Percentiles rank a stretch among this genome's conserved stretches.
Conservation (phyloP, 2,888 invertebrate genomes). For the Laspeyria flexula region DNA sequence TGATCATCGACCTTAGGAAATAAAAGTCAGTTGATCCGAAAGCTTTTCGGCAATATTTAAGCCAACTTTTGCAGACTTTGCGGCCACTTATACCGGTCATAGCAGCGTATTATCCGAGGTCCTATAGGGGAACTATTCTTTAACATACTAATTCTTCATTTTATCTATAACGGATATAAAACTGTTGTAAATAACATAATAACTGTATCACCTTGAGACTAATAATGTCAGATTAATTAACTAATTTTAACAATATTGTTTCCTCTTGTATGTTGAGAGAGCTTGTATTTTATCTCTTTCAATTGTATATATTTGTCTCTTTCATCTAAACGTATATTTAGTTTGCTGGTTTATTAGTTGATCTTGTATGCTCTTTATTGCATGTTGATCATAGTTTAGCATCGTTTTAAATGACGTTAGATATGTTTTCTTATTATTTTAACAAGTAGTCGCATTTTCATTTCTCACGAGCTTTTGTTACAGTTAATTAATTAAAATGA, state of each 20-base stretch:
- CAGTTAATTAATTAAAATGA: no score
- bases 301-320: constrained; percentile 10
- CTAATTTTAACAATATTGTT: constrained; percentile 40
- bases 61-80: background rate
- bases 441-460: no score
- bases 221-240: constrained; percentile 41
- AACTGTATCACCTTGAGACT: constrained; percentile 41
- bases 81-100: background rate
- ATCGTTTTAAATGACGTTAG: no score
- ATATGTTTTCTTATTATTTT: no score
- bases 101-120: constrained; percentile 3
- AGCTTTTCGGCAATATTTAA: no score
- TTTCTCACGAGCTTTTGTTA: no score
- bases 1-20: no score
- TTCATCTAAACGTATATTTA: background rate
- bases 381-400: background rate
- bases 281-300: constrained; percentile 26
- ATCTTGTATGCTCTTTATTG: background rate
- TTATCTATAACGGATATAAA: constrained; percentile 10
- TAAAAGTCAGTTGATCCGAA: no score
- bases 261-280: constrained; percentile 30
- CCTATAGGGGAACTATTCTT: constrained; percentile 3
- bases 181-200: constrained; percentile 44
- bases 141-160: constrained; percentile 26
- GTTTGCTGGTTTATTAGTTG: background rate